phyloP scores from a whole-genome alignment of 2,888 invertebrate genomes.

The Limenitis camilla region DNA sequence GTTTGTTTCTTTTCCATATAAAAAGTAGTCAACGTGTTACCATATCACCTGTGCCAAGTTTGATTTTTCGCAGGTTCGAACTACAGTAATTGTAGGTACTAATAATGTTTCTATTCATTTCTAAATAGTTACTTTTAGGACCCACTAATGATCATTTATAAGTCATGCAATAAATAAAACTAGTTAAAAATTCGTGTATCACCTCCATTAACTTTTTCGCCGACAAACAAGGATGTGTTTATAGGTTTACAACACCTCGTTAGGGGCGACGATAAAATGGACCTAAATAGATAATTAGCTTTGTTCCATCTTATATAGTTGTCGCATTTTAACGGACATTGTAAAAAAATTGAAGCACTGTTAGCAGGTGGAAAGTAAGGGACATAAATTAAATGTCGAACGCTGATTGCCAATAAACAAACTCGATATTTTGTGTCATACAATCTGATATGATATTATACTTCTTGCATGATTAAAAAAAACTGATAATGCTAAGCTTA shows the following conservation, averaged over 20 bases:
- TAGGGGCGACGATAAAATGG: constrained; percentile 56
- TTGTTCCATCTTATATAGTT: constrained; percentile 44
- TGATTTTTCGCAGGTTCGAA: too few species aligned
- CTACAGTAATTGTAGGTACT: too few species aligned
- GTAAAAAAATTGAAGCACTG: constrained; percentile 23
- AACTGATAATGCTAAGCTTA: constrained; percentile 29
- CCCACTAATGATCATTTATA: constrained; percentile 2
- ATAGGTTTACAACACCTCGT: constrained; percentile 65
- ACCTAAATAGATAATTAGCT: constrained; percentile 67
- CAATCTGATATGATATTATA: constrained; percentile 56
- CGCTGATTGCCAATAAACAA: constrained; percentile 63
- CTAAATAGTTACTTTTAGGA: too few species aligned
- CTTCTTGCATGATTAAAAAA: constrained; percentile 44
- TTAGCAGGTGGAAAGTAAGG: constrained; percentile 41
- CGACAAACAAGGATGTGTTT: constrained; percentile 60
- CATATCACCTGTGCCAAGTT: too few species aligned
- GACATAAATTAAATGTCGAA: constrained; percentile 51
- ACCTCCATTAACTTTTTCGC: constrained; percentile 34
- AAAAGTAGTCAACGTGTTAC: too few species aligned
- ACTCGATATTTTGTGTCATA: constrained; percentile 54
- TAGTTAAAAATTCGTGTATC: constrained; percentile 37
- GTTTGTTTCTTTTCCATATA: too few species aligned
- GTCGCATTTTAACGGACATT: constrained; percentile 14
- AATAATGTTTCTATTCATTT: too few species aligned
- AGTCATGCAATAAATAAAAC: constrained; percentile 49